These are phyloP conservation scores for Atractosteus spatula DNA, from an alignment of 2,113 vertebrate species.

Conservation along the genomic window DNA sequence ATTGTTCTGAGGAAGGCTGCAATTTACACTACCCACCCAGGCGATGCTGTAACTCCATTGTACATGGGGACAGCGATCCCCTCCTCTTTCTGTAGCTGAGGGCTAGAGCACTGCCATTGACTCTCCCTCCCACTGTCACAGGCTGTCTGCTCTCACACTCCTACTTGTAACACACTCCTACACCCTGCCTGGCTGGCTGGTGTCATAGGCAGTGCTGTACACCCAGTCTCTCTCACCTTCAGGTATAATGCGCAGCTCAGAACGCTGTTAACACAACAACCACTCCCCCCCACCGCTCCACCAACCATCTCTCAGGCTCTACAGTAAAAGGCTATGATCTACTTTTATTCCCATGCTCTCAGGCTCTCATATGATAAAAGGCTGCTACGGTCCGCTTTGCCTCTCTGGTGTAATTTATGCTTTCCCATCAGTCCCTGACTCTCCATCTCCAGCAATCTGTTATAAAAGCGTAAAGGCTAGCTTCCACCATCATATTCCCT, in stretches of 20 bases:
- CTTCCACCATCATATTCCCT: neutral
- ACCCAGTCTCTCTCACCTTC: neutral
- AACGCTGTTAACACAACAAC: neutral
- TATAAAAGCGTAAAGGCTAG: neutral
- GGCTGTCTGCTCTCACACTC: neutral
- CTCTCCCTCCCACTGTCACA: neutral
- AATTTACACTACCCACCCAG: too few relatives aligned
- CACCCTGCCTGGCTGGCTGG: neutral
- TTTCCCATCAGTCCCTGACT: neutral
- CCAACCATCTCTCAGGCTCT: too few relatives aligned
- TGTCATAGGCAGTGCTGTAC: neutral
- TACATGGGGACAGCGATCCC: neutral
- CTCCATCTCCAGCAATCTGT: slow-evolving; percentile 8
- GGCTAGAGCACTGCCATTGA: neutral
- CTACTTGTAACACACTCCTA: neutral
- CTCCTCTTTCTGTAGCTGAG: neutral
- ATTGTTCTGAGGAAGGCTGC: neutral
- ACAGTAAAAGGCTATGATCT: too few relatives aligned
- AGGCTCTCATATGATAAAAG: too few relatives aligned
- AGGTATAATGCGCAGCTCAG: neutral
- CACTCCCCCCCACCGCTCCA: neutral
- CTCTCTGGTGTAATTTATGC: neutral
- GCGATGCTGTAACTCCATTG: too few relatives aligned
- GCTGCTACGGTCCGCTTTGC: neutral
- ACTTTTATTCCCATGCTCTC: too few relatives aligned